Evolutionary conservation across 2,888 invertebrate genomes (phyloP), one percentile per base, ranked within the genome.

Genomic region (Nomada hirtipes): DNA sequence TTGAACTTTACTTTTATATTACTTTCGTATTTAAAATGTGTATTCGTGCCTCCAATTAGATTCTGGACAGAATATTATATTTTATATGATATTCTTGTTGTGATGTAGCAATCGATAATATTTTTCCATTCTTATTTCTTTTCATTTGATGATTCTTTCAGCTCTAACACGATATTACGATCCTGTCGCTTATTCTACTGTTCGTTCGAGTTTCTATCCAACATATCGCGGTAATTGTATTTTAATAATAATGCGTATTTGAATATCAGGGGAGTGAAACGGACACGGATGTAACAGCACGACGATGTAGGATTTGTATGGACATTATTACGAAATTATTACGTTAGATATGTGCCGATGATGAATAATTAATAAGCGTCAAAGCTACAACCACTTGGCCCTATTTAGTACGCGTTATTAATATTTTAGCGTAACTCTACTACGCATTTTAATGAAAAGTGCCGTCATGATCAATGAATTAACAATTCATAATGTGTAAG

Each of bases 391-490:
- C 53, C 63, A 53, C 2, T 26, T 15, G 20, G 2, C 23, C 29
- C 10, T 36, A 47, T 52, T 52, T 53, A n/a, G 36, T 50, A 23
- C 20, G 23, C 4, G 47, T 42, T 71, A 42, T 63, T 72, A 72
- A 72, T 53, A 23, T 53, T 36, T 52, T 13, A 63, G 7, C 1
- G n/a, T 26, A 52, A 53, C 23, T 42, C 13, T 42, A 11, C 23
- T 36, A 23, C 47, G 60, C 18, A 53, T 72, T 72, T 72, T 72
- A 72, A 72, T 26, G 63, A 52, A n/a, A 61, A 20, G 11, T 65
- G 20, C n/a, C 15, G 20, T 4, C 52, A 3, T 4, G n/a, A 13
- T n/a, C n/a, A 9, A 52, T 9, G 23, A 71, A 59, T 71, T 23
- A 36, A 50, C 29, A 18, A 71, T 23, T 20, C 52, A 36, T 63